These are phyloP conservation scores for Pogonognathellus flavescens DNA, from an alignment of 1,140 invertebrate genomes.

Conservation along the genomic window DNA sequence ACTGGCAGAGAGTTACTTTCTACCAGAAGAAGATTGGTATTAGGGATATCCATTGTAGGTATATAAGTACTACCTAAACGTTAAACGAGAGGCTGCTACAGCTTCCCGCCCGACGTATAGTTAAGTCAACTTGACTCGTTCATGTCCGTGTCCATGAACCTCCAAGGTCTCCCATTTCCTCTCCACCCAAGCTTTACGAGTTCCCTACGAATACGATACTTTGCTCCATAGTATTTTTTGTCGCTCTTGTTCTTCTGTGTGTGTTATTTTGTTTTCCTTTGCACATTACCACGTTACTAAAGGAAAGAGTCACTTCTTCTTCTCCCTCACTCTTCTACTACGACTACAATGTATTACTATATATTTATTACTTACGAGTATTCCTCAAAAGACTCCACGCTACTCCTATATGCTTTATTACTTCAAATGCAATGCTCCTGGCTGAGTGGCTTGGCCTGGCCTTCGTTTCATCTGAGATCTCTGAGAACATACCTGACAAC, in stretches of 20 bases:
- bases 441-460: background rate
- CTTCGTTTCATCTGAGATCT: slow-evolving; percentile 6
- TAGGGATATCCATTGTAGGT: too few species aligned
- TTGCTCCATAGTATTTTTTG: slow-evolving; percentile 39
- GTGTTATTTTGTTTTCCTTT: slow-evolving; percentile 43
- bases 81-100: slow-evolving; percentile 25
- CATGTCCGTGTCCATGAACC: slow-evolving; percentile 62
- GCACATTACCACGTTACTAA: background rate
- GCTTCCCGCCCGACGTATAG: slow-evolving; percentile 42
- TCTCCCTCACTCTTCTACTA: too few species aligned
- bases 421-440: background rate
- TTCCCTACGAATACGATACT: slow-evolving; percentile 39
- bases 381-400: background rate
- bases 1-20: too few species aligned
- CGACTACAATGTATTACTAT: too few species aligned
- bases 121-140: slow-evolving; percentile 45
- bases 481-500: background rate
- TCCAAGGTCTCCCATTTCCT: slow-evolving; percentile 61
- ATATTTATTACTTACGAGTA: too few species aligned
- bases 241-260: slow-evolving; percentile 32
- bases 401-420: background rate
- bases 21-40: too few species aligned
- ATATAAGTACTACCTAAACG: too few species aligned
- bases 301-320: background rate
- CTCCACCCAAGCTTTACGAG: slow-evolving; percentile 52